Evolutionary conservation across 2,888 invertebrate species (phyloP), one percentile per base, ranked within the genome.

Genomic region (Trachelus stipa): DNA sequence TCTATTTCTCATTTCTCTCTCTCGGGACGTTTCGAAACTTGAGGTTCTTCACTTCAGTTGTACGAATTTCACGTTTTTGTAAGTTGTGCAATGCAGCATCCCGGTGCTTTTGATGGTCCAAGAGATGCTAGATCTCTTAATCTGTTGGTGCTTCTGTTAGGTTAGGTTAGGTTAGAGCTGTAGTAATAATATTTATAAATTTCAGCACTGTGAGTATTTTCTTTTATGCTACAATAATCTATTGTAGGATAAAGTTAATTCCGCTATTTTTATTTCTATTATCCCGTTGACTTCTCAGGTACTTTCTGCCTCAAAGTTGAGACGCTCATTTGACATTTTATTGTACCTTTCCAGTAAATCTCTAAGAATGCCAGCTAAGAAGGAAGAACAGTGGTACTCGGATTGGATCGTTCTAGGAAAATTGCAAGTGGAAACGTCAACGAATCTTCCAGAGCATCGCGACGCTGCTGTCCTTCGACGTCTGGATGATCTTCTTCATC

Each of bases 401-500:
- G 79, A 80, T 69, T 80, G 79, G 74, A 75, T 77, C 68, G 76
- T 79, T 37, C 68, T 73, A 15, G 40, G n/a, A 74, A 76, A 79
- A 68, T 37, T 79, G 69, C 76, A 56, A 40, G 30, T 74, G 34
- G 71, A 76, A 31, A 30, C 37, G n/a, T 68, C 76, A 12, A 34
- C 34, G n/a, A 77, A 56, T 71, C 23, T 34, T 31, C 71, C 74
- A 12, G 37, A 15, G 15, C 73, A 73, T 33, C 76, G 73, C n/a
- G 75, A 80, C 68, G 68, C 79, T 34, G 77, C 79, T 23, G 77
- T 79, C 11, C 68, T 80, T 3, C 75, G 69, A 12, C 80, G 79
- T 37, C 69, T 80, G 69, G 79, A 80, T n/a, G 74, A 80, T 11
- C 33, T 80, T 35, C 76, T 80, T 9, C 77, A 73, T 77, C 74